Percentiles rank a stretch among this genome's conserved stretches.
Conservation (phyloP, 2,113 vertebrate genomes). For the Pagrus major region DNA sequence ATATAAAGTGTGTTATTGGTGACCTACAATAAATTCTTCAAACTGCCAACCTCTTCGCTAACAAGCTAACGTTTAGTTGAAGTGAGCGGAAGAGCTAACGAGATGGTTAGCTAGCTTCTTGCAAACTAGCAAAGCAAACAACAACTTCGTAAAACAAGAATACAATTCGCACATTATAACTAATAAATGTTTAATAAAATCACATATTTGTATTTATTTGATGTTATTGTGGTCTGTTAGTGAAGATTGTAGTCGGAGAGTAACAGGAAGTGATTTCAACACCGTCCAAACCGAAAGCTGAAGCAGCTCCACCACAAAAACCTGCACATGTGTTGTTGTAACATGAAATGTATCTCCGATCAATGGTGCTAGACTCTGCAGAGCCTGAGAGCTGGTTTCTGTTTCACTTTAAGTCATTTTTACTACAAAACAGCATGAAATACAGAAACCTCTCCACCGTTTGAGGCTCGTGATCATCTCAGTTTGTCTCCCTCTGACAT, state of each 20-base stretch:
- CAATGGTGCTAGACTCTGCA: slow-evolving; percentile 38
- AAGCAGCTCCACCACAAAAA: neutral
- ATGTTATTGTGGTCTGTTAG: neutral
- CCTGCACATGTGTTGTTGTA: slow-evolving; percentile 3
- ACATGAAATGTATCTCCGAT: slow-evolving; percentile 17
- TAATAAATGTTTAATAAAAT: slow-evolving; percentile 28
- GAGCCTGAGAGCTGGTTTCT: slow-evolving; percentile 18
- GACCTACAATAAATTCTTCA: neutral
- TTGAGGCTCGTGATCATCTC: neutral
- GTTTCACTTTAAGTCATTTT: slow-evolving; percentile 14
- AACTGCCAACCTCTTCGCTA: neutral
- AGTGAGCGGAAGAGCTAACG: neutral
- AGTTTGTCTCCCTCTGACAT: neutral
- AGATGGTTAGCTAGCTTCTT: neutral
- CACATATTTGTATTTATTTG: neutral
- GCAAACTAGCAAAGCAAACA: neutral
- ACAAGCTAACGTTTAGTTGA: neutral
- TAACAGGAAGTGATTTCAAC: too few relatives aligned
- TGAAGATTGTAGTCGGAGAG: slow-evolving; percentile 2
- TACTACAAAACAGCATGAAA: slow-evolving; percentile 36
- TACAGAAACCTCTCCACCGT: neutral
- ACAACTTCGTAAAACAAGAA: slow-evolving; percentile 7
- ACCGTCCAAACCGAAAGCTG: neutral
- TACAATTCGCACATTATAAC: slow-evolving; percentile 17
- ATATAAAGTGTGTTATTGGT: neutral